phyloP scores from a whole-genome alignment of 2,797 vertebrate species.

The Passerculus sandwichensis region DNA sequence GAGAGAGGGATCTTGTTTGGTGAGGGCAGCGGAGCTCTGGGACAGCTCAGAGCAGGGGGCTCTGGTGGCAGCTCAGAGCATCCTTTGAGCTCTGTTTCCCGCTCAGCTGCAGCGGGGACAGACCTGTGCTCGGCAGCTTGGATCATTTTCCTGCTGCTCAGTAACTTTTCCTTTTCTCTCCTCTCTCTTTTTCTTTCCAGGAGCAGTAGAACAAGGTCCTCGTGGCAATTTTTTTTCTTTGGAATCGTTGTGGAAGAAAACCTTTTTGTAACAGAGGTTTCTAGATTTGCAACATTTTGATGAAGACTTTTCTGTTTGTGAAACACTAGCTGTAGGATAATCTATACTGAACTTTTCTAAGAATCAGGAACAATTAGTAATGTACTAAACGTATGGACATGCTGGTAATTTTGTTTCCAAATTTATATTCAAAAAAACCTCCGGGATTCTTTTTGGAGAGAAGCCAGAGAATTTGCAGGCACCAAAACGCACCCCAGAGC shows the following conservation, averaged over 20 bases:
- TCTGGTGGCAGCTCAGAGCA: background rate
- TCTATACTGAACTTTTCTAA: conserved; percentile 94
- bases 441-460: conserved; percentile 73
- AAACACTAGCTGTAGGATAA: conserved; percentile 99
- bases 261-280: conserved; percentile 92
- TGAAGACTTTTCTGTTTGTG: conserved; percentile 93
- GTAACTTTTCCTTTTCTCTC: background rate
- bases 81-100: background rate
- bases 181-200: conserved; percentile 72
- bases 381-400: conserved; percentile 93
- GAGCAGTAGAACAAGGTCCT: conserved; percentile 90
- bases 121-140: background rate
- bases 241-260: conserved; percentile 87
- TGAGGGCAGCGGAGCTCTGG: background rate
- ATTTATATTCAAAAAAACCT: conserved; percentile 74
- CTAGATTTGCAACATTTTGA: conserved; percentile 95
- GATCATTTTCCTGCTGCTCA: background rate
- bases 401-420: conserved; percentile 85
- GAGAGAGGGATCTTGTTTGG: background rate
- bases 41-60: background rate
- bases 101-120: background rate
- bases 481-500: conserved; percentile 85
- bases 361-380: conserved; percentile 92
- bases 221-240: conserved; percentile 69
- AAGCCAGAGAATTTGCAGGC: conserved; percentile 61